Evolutionary conservation across 2,888 invertebrate genomes (phyloP), one percentile per base, ranked within the genome.

Genomic region (Athrips mouffetella): DNA sequence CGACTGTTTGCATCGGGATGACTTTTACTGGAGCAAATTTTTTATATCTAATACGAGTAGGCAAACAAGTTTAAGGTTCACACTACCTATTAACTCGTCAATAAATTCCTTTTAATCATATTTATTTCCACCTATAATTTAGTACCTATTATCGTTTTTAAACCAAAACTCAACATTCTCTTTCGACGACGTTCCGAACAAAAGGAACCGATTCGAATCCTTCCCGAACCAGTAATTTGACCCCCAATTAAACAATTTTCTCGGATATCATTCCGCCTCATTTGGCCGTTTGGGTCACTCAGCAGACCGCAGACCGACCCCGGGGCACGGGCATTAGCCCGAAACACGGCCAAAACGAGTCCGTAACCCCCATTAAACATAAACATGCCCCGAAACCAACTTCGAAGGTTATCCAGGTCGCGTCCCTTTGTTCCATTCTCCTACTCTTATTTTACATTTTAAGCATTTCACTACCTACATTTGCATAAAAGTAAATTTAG

Each of bases 241-340:
- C 67, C 75, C 72, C 69, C 82, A 86, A 86, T 87, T 88, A 88
- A 84, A 84, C 77, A 83, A 86, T 86, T 86, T 82, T 78, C 84
- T 79, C 75, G 68, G 76, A 82, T 88, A 87, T 86, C 85, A 86
- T 79, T 87, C 76, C 70, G 69, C 71, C 80, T 74, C 70, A 72
- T 77, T 77, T 70, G 63, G 60, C 62, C 64, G 66, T 62, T 59
- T 61, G 67, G 80, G 78, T 80, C 80, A 79, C 78, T 76, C 56
- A 2, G 37, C n/a, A n/a, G n/a, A n/a, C n/a, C n/a, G 10, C 18
- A 3, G 11, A 4, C 54, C 76, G 80, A 81, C 86, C 83, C 67
- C 69, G 63, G 78, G 85, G 82, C 83, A 76, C 70, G 62, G 64
- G 63, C 72, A 82, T 81, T 83, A 81, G 73, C 72, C 82, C 78